These are phyloP conservation scores for Glaucidium brasilianum DNA, from an alignment of 2,113 vertebrate species.

Conservation along the genomic window DNA sequence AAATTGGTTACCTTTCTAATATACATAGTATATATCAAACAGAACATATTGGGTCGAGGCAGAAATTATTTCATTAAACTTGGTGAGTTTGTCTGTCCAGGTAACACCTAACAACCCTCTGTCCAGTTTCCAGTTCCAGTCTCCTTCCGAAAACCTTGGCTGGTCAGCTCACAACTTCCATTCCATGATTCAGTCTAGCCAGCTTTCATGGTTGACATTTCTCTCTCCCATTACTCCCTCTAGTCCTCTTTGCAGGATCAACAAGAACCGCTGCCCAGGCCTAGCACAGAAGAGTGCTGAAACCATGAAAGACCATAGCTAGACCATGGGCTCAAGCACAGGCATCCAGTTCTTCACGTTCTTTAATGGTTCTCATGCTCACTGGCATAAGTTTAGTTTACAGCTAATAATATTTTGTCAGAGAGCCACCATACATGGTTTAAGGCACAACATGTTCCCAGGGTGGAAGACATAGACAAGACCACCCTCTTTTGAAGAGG, in stretches of 20 bases:
- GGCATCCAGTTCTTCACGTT: neutral
- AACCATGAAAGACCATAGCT: neutral
- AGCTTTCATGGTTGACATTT: neutral
- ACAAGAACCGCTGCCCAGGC: neutral
- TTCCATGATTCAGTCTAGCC: neutral
- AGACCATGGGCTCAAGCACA: neutral
- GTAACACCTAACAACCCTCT: neutral
- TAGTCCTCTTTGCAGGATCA: neutral
- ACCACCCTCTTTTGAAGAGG: neutral
- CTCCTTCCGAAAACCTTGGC: neutral
- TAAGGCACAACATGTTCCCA: neutral
- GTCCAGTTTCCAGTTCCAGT: neutral
- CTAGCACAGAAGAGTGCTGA: neutral
- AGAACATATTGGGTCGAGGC: neutral
- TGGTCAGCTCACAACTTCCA: neutral
- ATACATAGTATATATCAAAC: neutral
- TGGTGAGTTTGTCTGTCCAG: neutral
- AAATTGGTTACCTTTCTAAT: neutral
- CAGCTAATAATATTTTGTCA: neutral
- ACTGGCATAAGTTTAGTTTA: neutral
- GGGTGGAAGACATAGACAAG: neutral
- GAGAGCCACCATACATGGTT: neutral
- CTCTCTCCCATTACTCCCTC: neutral
- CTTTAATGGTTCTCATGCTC: fast-evolving
- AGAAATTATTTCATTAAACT: neutral